Evolutionary conservation across 2,113 vertebrate genomes (phyloP).

Genomic region (Pteronura brasiliensis): DNA sequence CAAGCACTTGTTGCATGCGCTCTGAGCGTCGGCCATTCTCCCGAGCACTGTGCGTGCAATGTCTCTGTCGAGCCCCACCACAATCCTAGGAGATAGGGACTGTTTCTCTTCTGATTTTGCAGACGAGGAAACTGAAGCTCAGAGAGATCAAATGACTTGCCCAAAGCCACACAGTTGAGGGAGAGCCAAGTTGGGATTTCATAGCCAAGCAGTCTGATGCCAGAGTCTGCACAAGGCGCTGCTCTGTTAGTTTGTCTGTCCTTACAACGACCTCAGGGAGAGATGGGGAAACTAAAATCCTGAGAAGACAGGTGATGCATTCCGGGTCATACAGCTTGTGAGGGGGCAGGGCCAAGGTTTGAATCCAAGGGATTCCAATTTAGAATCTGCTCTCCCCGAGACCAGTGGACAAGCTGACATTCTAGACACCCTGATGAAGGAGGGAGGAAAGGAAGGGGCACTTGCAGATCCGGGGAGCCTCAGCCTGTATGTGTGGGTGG

Average conservation of each 20-base stretch:
- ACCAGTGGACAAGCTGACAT: not conserved
- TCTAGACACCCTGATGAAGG: not conserved
- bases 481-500: not conserved
- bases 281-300: not conserved
- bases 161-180: not conserved
- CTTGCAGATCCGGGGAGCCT: not conserved
- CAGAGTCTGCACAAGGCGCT: no score
- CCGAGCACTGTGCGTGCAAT: not conserved
- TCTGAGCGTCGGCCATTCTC: accelerated
- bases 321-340: not conserved
- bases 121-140: not conserved
- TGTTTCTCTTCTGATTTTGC: not conserved
- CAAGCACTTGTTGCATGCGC: accelerated
- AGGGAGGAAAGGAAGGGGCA: not conserved
- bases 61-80: accelerated
- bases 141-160: not conserved
- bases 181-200: not conserved
- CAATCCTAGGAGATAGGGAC: not conserved
- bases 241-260: not conserved
- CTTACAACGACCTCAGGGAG: not conserved
- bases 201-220: not conserved
- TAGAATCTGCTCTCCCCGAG: not conserved
- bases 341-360: not conserved
- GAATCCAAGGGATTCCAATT: not conserved
- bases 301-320: not conserved